Base-by-base conservation (phyloP, 2,113 vertebrate species). In the Taurulus bubalis region DNA sequence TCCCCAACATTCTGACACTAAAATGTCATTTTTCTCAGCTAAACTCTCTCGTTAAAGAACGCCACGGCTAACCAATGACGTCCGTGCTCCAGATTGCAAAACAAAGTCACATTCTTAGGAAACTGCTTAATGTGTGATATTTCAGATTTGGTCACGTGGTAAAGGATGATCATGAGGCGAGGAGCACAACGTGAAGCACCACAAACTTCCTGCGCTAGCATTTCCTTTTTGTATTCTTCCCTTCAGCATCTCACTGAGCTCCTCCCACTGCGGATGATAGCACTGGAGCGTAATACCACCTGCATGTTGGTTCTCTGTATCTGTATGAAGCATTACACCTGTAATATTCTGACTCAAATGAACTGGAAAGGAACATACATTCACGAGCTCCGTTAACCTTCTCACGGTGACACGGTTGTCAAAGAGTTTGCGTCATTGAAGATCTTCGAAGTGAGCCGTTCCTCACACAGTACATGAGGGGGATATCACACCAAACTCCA, bases 121-220 rank as follows among this genome's bases (percentile, higher is more conserved):
- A 16, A 55, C 74, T 62, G 62, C 65, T 42, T 42, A 53, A 84
- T 49, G 8, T n/a, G 20, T 32, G 47, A 26, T 26, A 34, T 30
- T 26, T 56, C 16, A 30, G 3, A 64, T 40, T 47, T 6, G 14
- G 18, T 74, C 56, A 75, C 36, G 4, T 11, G 8, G 38, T 22
- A 4, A 58, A 6, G 7, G 4, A 8, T 15, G 16, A 55, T 63
- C 73, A 80, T 38, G 72, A 59, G 66, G 76, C 24, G 18, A 32
- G 5, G 45, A 78, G 42, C 4, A 10, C 4, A 51, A 28, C 28
- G 45, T 22, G 2, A 47, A 28, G 4, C 16, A 49, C 1, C 24
- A 53, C 10, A 20, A 20, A 36, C 30, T 9, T 49, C 28, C 53
- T 59, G 20, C n/a, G 1, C 49, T 7, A 7, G n/a, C 16, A 10